phyloP scores from a whole-genome alignment of 2,113 vertebrate species.

The Lonchura striata region DNA sequence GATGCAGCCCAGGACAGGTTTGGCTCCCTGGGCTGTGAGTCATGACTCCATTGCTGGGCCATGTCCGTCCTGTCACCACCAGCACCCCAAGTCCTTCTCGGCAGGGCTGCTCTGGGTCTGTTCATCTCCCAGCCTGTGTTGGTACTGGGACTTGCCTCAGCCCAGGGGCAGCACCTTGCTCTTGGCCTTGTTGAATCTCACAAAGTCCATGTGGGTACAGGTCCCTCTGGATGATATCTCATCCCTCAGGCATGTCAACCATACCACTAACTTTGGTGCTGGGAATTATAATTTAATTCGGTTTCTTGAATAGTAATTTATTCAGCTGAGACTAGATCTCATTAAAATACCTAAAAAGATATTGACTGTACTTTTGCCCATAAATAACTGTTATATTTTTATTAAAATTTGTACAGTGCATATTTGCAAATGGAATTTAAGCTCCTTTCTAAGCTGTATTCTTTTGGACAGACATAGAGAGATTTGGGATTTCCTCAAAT shows the following conservation, averaged over 20 bases:
- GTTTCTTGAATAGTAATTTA: not conserved
- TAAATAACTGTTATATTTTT: not conserved
- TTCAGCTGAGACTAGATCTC: not conserved
- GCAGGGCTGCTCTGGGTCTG: not conserved
- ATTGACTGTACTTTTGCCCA: not conserved
- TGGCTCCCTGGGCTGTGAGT: not conserved
- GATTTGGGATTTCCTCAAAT: not conserved
- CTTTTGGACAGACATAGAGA: not conserved
- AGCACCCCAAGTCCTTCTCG: not conserved
- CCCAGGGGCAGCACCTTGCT: not conserved
- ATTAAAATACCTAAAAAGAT: not conserved
- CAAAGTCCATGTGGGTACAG: not conserved
- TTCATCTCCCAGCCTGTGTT: not conserved
- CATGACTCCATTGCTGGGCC: not conserved
- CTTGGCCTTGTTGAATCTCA: not conserved
- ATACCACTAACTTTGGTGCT: not conserved
- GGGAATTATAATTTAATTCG: not conserved
- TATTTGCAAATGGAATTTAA: not conserved
- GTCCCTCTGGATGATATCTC: not conserved
- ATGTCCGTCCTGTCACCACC: not conserved
- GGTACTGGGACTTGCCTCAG: fast-evolving
- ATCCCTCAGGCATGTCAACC: not conserved
- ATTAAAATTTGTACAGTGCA: not conserved
- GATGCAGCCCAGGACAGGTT: not conserved
- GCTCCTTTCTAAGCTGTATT: not conserved